Base-by-base conservation (phyloP, 2,113 vertebrate species). In the Ibidorhyncha struthersii region DNA sequence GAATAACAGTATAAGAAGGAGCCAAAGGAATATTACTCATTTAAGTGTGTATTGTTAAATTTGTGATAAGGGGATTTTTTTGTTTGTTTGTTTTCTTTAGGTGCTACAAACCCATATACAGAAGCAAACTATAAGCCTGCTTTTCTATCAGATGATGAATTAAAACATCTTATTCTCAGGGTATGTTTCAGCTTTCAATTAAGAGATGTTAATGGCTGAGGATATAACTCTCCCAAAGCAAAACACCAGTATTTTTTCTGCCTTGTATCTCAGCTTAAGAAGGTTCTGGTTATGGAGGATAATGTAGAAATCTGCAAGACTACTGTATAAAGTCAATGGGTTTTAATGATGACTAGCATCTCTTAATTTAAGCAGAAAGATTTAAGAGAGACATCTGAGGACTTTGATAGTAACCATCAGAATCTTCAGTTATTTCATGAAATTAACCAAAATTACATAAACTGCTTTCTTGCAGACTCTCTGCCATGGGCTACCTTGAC, bases 111-210 rank as follows among this genome's bases (percentile, higher is more conserved):
- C 91, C 99, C 99, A 18, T 99, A 99, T 95, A 99, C 99, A 52
- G 99, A 99, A 98, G 99, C 99, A 65, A 99, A 99, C 98, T 99
- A 99, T 97, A 99, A 99, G 96, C 99, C 99, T 61, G 98, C 99
- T 73, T 99, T 99, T 98, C 98, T 99, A 62, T 99, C 99, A 86
- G 99, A 99, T 25, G 99, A 99, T 80, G 99, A 99, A 94, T 97
- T 99, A 93, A 99, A 99, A 95, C 99, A 99, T 97, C 98, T 99
- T 93, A 99, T 99, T 98, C 98, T 99, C 96, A 98, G 99, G 98
- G 99, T 99, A 98, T 52, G 99, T 98, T 84, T 90, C 67, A 67
- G 47, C 32, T 94, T 89, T 41, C 90, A 85, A 87, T 93, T 82
- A 82, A 63, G 77, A 47, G 16, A 11, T 71, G 53, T 43, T 79